Conservation (phyloP, 2,888 invertebrate species). For the Trimorus sp. region DNA sequence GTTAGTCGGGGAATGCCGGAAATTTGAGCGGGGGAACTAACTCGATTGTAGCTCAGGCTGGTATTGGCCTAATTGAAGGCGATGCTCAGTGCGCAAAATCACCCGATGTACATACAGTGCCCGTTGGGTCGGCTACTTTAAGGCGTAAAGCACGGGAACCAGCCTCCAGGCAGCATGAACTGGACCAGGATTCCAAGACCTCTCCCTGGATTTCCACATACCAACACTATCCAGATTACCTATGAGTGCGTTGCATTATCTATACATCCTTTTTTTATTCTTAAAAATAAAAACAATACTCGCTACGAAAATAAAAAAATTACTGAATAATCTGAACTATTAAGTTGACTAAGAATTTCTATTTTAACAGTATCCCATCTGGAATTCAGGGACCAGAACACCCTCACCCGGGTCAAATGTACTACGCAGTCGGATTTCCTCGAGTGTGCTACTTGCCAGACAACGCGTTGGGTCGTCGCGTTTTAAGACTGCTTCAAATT, state of each 20-base stretch:
- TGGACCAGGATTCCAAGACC: constrained; percentile 88
- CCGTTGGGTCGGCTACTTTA: constrained; percentile 93
- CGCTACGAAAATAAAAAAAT: too few relatives aligned
- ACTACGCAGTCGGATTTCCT: constrained; percentile 94
- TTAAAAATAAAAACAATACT: not conserved
- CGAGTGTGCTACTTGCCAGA: constrained; percentile 92
- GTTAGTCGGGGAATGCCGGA: too few relatives aligned
- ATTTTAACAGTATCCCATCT: constrained; percentile 87
- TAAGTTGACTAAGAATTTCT: too few relatives aligned
- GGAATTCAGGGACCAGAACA: constrained; percentile 91
- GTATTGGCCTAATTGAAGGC: constrained; percentile 91
- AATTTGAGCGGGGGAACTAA: constrained; percentile 85
- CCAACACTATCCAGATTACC: constrained; percentile 90
- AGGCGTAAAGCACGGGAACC: constrained; percentile 90
- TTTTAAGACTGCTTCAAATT: constrained; percentile 88
- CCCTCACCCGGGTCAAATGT: constrained; percentile 92
- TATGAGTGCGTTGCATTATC: constrained; percentile 85
- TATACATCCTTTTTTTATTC: not conserved
- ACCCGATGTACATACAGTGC: constrained; percentile 89
- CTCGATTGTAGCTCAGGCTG: constrained; percentile 90
- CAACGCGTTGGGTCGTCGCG: constrained; percentile 89
- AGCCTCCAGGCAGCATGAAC: constrained; percentile 92
- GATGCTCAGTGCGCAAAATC: constrained; percentile 86
- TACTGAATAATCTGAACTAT: too few relatives aligned
- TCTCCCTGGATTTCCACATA: constrained; percentile 87